A percentile compares a stretch with the other conserved stretches of the same genome.
phyloP scores from a whole-genome alignment of 2,888 invertebrate genomes.

The Drosophila nr. fundita region DNA sequence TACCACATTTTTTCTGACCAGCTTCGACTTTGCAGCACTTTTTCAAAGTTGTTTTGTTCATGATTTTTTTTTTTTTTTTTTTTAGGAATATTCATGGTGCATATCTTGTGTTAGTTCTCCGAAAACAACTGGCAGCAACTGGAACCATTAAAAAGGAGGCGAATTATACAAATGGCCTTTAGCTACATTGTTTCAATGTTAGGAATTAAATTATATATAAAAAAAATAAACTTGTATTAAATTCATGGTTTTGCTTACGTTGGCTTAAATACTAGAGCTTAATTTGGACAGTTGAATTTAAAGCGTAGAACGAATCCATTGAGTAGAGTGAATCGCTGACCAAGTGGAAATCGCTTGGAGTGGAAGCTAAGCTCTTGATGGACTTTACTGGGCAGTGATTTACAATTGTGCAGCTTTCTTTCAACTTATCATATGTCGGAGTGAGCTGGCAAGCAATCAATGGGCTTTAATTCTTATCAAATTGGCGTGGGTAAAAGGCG shows the following conservation, averaged over 20 bases:
- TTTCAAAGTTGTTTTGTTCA: conserved; percentile 36
- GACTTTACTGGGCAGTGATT: conserved; percentile 63
- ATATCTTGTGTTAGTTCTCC: conserved; percentile 55
- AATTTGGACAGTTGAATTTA: conserved; percentile 39
- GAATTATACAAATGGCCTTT: conserved; percentile 46
- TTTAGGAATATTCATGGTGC: conserved; percentile 15
- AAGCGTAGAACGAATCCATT: conserved; percentile 39
- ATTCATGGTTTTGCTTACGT: background rate
- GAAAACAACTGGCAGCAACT: conserved; percentile 14
- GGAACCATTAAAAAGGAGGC: conserved; percentile 20
- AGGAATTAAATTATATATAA: background rate
- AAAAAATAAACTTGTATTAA: conserved; percentile 2
- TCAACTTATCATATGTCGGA: conserved; percentile 50
- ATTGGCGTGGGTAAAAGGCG: conserved; percentile 60
- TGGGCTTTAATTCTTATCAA: conserved; percentile 67
- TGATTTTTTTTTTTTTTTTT: conserved; percentile 2
- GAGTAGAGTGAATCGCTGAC: conserved; percentile 5
- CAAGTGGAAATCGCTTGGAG: conserved; percentile 12
- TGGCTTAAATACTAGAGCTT: background rate
- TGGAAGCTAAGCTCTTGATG: conserved; percentile 56
- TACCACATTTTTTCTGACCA: conserved; percentile 39
- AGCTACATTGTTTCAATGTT: background rate
- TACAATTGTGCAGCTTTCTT: conserved; percentile 54
- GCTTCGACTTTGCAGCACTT: conserved; percentile 7
- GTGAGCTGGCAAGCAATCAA: conserved; percentile 36